Base-by-base conservation (phyloP, 2,113 vertebrate genomes). In the Chrysemys picta region DNA sequence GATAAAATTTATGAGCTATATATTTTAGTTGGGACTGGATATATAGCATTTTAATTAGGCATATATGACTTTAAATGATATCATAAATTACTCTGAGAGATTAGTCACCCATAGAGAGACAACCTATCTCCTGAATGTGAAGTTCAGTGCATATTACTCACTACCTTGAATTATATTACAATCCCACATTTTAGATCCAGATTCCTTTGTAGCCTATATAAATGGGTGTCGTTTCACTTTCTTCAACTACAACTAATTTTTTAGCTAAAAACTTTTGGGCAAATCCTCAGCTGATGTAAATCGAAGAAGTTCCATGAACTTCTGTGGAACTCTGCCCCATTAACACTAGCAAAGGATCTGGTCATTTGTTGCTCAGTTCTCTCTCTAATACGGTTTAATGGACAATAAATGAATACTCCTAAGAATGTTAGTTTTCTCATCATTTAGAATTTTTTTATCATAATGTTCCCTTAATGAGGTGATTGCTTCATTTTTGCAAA, bases 71-170 rank as follows among this genome's bases (percentile, higher is more conserved):
- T 93, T 85, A 96, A 94, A 96, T 80, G 62, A 75, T 86, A 91
- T 84, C 90, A 94, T 91, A 96, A 96, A 96, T 97, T 96, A 96
- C 96, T 97, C 82, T 97, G 93, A 90, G 89, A 96, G 81, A 97
- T 96, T 93, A 91, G 78, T 91, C 94, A 95, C 93, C 95, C 96
- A 97, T 47, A 86, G 29, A 22, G 35, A 95, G 13, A 65, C 94
- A 80, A 86, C 80, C 89, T 93, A 47, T 47, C 75, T 97, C 94
- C 95, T 92, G 97, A 85, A 81, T 89, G 86, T 90, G 90, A 97
- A 97, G 95, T 94, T 89, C 62, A 93, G 62, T 85, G 81, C 78
- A 89, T 90, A 85, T 95, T 87, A 49, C 89, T 95, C 96, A 96
- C 10, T 1, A 83, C 57, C 12, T 90, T 96, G 95, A 96, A 95